phyloP scores from a whole-genome alignment of 2,113 vertebrate species.

The Perccottus glenii region DNA sequence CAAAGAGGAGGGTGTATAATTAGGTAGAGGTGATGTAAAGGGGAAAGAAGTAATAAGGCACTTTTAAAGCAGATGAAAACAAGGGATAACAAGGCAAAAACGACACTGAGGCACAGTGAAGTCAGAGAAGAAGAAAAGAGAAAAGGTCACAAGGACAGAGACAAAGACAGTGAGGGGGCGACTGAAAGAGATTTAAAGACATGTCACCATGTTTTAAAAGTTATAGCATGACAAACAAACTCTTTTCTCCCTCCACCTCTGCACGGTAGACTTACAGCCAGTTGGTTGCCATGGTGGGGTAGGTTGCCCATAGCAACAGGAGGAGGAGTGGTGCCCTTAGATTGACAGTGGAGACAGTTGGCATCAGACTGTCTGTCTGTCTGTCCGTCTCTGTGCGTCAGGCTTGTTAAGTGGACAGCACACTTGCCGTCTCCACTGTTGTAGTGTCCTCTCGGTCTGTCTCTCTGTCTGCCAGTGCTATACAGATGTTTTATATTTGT shows the following conservation, averaged over 20 bases:
- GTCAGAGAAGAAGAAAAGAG: slow-evolving; percentile 58
- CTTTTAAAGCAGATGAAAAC: slow-evolving; percentile 62
- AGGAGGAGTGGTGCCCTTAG: slow-evolving; percentile 84
- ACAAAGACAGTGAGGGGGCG: slow-evolving; percentile 69
- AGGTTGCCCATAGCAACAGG: slow-evolving; percentile 86
- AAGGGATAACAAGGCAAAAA: slow-evolving; percentile 42
- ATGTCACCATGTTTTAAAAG: slow-evolving; percentile 80
- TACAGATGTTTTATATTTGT: slow-evolving; percentile 32
- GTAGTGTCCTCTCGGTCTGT: slow-evolving; percentile 18
- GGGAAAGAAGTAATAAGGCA: slow-evolving; percentile 48
- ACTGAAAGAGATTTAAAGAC: slow-evolving; percentile 75
- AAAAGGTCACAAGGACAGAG: slow-evolving; percentile 65
- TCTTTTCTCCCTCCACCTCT: slow-evolving; percentile 58
- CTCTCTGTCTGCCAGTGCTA: slow-evolving; percentile 21
- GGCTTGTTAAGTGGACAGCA: slow-evolving; percentile 64
- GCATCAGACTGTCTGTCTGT: slow-evolving; percentile 85
- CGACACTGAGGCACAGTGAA: slow-evolving; percentile 48
- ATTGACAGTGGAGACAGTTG: slow-evolving; percentile 83
- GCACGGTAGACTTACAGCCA: slow-evolving; percentile 81
- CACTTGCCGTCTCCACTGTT: slow-evolving; percentile 52
- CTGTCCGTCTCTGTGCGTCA: slow-evolving; percentile 73
- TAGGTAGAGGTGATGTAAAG: slow-evolving; percentile 16
- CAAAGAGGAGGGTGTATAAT: slow-evolving; percentile 35
- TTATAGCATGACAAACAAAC: slow-evolving; percentile 82
- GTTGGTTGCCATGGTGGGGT: slow-evolving; percentile 84